These are phyloP conservation scores for Cheumatopsyche charites DNA, from an alignment of 1,140 invertebrate genomes.

Conservation along the genomic window DNA sequence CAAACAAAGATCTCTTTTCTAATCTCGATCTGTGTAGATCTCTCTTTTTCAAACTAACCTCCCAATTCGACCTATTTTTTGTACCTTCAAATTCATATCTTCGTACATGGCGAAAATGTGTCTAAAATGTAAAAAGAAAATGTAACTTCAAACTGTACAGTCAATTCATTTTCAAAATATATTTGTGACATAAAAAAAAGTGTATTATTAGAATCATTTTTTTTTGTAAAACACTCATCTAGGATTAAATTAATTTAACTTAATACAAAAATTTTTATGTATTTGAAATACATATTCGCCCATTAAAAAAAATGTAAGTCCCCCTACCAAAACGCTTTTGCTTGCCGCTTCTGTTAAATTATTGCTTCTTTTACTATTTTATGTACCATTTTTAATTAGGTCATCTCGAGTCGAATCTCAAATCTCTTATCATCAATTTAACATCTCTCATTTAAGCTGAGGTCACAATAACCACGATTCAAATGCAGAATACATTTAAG, in stretches of 20 bases:
- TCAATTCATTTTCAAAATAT: not conserved
- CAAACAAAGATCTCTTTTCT: slow-evolving; percentile 19
- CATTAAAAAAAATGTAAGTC: slow-evolving; percentile 43
- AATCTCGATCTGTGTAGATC: slow-evolving; percentile 23
- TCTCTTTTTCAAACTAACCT: slow-evolving; percentile 3
- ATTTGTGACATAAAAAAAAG: not conserved
- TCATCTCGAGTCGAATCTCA: not conserved
- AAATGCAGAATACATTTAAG: slow-evolving; percentile 1
- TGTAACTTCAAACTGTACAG: not conserved
- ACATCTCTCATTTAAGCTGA: not conserved
- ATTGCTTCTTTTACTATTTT: slow-evolving; percentile 22
- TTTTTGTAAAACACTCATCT: too few species aligned
- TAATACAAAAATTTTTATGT: not conserved
- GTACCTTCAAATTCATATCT: slow-evolving; percentile 17
- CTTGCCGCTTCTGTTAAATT: slow-evolving; percentile 38
- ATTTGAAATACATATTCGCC: slow-evolving; percentile 17
- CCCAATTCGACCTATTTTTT: not conserved
- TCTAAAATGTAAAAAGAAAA: not conserved
- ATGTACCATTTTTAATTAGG: slow-evolving; percentile 6
- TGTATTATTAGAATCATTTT: too few species aligned
- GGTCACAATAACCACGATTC: not conserved
- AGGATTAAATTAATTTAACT: not conserved
- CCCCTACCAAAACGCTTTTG: slow-evolving; percentile 41
- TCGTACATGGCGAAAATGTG: slow-evolving; percentile 31
- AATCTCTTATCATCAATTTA: slow-evolving; percentile 8